Conservation (phyloP, 2,797 vertebrate species). For the Microchirus variegatus region DNA sequence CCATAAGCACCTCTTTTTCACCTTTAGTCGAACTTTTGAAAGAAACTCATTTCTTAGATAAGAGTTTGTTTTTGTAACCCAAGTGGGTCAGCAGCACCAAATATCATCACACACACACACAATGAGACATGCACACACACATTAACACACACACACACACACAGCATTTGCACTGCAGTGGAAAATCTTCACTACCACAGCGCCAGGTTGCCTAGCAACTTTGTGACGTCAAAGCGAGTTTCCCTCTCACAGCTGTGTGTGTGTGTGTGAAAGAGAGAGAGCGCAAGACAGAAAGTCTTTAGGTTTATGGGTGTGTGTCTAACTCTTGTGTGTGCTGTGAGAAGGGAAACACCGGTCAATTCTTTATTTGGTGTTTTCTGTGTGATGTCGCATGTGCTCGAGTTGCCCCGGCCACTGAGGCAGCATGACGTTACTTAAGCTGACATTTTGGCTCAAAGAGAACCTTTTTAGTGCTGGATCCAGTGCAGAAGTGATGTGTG, state of each 20-base stretch:
- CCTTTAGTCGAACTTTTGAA: not conserved
- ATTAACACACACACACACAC: constrained; percentile 29
- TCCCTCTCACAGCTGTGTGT: constrained; percentile 80
- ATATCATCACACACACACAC: constrained; percentile 23
- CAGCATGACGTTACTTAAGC: not conserved
- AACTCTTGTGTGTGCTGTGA: constrained; percentile 11
- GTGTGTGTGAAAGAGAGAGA: not conserved
- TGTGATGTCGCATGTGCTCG: constrained; percentile 5
- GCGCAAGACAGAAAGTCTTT: constrained; percentile 23
- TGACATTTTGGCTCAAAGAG: constrained; percentile 24
- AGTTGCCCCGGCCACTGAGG: not conserved
- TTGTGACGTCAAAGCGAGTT: constrained; percentile 86
- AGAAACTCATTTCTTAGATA: constrained; percentile 10
- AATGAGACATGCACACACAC: constrained; percentile 11
- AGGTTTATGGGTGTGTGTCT: constrained; percentile 51
- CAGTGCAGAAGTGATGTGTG: constrained; percentile 24
- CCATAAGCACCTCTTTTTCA: not conserved
- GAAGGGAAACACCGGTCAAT: constrained; percentile 73
- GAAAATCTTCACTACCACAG: constrained; percentile 86
- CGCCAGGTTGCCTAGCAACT: constrained; percentile 80
- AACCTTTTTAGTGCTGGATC: not conserved
- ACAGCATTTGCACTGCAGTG: constrained; percentile 75
- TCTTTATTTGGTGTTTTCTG: constrained; percentile 52
- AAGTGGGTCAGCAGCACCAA: constrained; percentile 32
- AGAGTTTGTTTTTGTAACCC: constrained; percentile 20